These are phyloP conservation scores for Ginglymostoma cirratum DNA, from an alignment of 2,113 vertebrate genomes.

Conservation along the genomic window DNA sequence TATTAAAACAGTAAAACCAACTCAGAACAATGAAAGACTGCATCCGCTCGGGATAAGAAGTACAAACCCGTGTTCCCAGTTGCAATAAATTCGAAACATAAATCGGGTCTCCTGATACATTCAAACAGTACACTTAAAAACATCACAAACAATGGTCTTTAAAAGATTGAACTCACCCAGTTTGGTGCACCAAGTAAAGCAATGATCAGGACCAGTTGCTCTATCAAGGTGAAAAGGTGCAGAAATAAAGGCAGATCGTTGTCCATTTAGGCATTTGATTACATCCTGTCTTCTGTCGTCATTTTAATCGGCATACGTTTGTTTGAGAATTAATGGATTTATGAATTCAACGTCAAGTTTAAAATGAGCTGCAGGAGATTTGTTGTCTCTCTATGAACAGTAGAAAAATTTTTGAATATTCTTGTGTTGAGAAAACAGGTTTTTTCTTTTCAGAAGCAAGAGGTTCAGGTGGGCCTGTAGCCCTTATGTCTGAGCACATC, in stretches of 20 bases:
- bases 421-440: background rate
- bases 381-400: background rate
- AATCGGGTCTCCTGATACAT: background rate
- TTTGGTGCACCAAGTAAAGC: background rate
- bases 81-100: background rate
- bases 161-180: background rate
- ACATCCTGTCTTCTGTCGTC: background rate
- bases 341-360: no score
- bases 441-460: background rate
- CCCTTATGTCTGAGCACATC: no score
- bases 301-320: background rate
- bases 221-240: background rate
- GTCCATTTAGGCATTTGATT: background rate
- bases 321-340: background rate
- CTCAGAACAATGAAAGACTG: background rate
- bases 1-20: background rate
- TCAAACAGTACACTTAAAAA: background rate
- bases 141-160: background rate
- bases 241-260: background rate
- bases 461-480: background rate
- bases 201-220: background rate
- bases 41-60: background rate
- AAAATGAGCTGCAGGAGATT: background rate
- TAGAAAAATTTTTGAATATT: background rate
- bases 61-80: background rate